These are phyloP conservation scores for Cairina moschata DNA, from an alignment of 2,113 vertebrate species.

Conservation along the genomic window DNA sequence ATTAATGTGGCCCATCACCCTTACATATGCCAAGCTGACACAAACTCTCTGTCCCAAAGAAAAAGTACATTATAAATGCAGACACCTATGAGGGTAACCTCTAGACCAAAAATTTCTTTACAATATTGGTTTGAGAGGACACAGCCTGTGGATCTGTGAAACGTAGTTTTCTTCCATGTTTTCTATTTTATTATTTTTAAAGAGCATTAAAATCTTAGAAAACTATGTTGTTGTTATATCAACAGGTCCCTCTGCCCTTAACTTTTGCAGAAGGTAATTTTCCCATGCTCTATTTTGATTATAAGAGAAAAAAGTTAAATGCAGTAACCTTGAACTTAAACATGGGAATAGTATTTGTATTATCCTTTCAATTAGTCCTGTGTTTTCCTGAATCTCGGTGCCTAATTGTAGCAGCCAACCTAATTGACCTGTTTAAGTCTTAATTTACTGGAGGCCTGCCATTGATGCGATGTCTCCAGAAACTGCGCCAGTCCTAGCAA, in stretches of 20 bases:
- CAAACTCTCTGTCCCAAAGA: not conserved
- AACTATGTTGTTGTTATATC: not conserved
- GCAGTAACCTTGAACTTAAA: not conserved
- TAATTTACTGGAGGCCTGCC: not conserved
- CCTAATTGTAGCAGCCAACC: not conserved
- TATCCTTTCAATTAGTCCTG: not conserved
- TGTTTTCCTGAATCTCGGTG: not conserved
- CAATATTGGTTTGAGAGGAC: not conserved
- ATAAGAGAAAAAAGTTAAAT: not conserved
- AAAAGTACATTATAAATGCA: not conserved
- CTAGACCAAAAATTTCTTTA: not conserved
- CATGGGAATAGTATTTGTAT: not conserved
- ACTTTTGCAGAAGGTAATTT: not conserved
- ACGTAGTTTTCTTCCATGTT: not conserved
- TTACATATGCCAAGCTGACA: not conserved
- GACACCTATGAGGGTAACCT: fast-evolving
- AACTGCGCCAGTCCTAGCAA: not conserved
- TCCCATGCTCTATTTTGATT: fast-evolving
- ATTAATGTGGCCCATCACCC: not conserved
- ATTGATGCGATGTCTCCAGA: not conserved
- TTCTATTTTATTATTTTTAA: fast-evolving
- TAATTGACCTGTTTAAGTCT: not conserved
- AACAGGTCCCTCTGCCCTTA: not conserved
- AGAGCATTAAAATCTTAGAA: not conserved
- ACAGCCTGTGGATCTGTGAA: not conserved